These are phyloP conservation scores for Mellilla xanthometata DNA, from an alignment of 2,888 invertebrate species.

Conservation along the genomic window DNA sequence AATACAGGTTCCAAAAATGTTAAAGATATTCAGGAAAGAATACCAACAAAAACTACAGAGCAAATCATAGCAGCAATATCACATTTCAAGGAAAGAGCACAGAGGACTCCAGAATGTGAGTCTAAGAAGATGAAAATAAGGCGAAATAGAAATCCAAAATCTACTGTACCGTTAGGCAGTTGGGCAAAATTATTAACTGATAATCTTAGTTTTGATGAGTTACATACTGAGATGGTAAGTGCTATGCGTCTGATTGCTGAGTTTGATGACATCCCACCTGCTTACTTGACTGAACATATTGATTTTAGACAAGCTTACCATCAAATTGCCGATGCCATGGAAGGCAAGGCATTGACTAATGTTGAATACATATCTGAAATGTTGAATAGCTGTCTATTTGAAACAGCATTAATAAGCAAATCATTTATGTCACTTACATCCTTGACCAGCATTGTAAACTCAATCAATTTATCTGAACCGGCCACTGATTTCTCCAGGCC, in stretches of 20 bases:
- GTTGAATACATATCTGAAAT: slow-evolving; percentile 41
- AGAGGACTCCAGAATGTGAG: slow-evolving; percentile 24
- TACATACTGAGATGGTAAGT: slow-evolving; percentile 55
- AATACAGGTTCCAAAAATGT: slow-evolving; percentile 41
- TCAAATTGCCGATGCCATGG: slow-evolving; percentile 63
- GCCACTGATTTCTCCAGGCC: slow-evolving; percentile 41
- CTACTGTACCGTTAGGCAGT: slow-evolving; percentile 45
- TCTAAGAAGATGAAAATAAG: slow-evolving; percentile 23
- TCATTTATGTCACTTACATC: slow-evolving; percentile 40
- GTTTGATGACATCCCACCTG: slow-evolving; percentile 54
- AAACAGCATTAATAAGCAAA: slow-evolving; percentile 61
- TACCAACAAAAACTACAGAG: slow-evolving; percentile 46
- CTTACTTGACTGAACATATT: slow-evolving; percentile 44
- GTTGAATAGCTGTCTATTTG: slow-evolving; percentile 58
- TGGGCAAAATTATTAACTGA: slow-evolving; percentile 63
- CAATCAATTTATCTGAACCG: slow-evolving; percentile 44
- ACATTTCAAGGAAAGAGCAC: slow-evolving; percentile 46
- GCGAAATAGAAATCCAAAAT: slow-evolving; percentile 18
- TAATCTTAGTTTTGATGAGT: slow-evolving; percentile 43
- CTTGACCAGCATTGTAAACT: slow-evolving; percentile 41
- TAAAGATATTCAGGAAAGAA: slow-evolving; percentile 34
- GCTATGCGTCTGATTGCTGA: slow-evolving; percentile 67
- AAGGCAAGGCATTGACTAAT: slow-evolving; percentile 55
- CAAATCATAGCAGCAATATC: slow-evolving; percentile 49
- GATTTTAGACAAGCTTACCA: slow-evolving; percentile 62